phyloP scores from a whole-genome alignment of 2,113 vertebrate genomes.

The Oxygymnocypris stewartii region DNA sequence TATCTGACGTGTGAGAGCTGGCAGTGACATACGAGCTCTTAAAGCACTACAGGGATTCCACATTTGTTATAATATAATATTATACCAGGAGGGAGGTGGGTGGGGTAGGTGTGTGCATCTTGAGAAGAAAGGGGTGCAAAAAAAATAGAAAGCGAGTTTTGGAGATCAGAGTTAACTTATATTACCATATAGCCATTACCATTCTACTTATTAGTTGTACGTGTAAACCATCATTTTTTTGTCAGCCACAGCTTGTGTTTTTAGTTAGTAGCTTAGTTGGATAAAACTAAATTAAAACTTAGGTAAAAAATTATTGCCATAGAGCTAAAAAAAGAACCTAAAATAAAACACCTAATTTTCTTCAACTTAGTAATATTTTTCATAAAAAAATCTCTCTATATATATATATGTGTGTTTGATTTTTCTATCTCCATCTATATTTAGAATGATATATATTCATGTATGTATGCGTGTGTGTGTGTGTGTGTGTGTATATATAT shows the following conservation, averaged over 20 bases:
- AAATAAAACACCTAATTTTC: too few species aligned
- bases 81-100: neutral
- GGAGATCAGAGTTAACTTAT: neutral
- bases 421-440: too few species aligned
- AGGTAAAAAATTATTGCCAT: too few species aligned
- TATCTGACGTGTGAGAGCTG: constrained; percentile 15
- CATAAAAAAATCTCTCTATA: too few species aligned
- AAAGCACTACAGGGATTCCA: neutral
- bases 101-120: neutral
- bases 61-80: constrained; percentile 10
- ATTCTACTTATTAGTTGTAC: neutral
- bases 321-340: too few species aligned
- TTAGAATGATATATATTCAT: too few species aligned
- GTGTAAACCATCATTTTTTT: neutral
- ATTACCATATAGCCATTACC: neutral
- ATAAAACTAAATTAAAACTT: too few species aligned
- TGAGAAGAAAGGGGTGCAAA: neutral
- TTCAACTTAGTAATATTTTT: too few species aligned
- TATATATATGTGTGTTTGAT: too few species aligned
- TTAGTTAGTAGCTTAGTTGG: neutral
- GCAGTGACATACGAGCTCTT: constrained; percentile 7
- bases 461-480: too few species aligned
- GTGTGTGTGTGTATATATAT: too few species aligned
- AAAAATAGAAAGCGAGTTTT: neutral
- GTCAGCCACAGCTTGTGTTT: neutral